phyloP scores from a whole-genome alignment of 2,113 vertebrate genomes.

The Oryzias javanicus region DNA sequence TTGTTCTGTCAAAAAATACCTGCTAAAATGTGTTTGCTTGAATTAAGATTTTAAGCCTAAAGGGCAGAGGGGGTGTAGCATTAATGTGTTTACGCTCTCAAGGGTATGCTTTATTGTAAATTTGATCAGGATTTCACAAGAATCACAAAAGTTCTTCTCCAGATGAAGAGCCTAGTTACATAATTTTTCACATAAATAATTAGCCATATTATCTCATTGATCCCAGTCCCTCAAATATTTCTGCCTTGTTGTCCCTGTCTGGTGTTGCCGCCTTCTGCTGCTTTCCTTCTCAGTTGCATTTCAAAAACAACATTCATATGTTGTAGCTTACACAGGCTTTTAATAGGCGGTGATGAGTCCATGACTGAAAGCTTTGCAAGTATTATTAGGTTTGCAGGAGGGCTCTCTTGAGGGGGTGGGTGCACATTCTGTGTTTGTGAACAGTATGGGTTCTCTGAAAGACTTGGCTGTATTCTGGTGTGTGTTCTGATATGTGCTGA shows the following conservation, averaged over 20 bases:
- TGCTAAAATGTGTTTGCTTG: no score
- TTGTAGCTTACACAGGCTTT: constrained; percentile 46
- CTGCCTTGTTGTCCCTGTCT: constrained; percentile 39
- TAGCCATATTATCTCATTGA: constrained; percentile 36
- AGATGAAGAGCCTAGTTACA: no score
- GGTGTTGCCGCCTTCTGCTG: constrained; percentile 16
- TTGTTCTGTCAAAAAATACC: no score
- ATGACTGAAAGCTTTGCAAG: constrained; percentile 40
- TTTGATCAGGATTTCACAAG: no score
- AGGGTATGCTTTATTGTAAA: no score
- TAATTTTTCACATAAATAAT: neutral
- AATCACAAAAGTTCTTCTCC: no score
- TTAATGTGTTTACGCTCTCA: no score
- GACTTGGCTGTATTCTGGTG: constrained; percentile 1
- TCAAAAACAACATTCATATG: constrained; percentile 48
- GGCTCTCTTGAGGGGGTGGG: neutral
- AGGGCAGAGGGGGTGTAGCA: no score
- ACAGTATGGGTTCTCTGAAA: neutral
- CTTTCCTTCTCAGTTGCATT: constrained; percentile 43
- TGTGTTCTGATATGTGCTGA: neutral
- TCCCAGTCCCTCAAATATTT: constrained; percentile 38
- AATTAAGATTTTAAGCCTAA: no score
- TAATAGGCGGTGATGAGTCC: constrained; percentile 57
- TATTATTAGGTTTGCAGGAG: constrained; percentile 18
- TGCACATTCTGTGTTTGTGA: neutral